phyloP scores from a whole-genome alignment of 2,888 invertebrate genomes.

The Baccha elongata region DNA sequence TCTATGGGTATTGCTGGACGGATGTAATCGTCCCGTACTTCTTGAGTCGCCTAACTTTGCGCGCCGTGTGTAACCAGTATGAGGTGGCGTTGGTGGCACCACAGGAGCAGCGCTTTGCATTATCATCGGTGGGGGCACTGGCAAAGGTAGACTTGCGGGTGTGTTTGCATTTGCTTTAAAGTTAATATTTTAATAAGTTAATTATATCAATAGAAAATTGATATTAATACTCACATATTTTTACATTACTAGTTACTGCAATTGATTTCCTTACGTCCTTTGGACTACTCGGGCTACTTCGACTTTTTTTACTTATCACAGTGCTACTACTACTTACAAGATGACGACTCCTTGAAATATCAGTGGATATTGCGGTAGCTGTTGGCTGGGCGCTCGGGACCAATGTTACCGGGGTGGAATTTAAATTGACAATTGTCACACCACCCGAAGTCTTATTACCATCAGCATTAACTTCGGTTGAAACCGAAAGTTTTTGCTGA shows the following conservation, averaged over 20 bases:
- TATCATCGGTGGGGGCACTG: constrained; percentile 14
- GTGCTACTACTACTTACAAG: constrained; percentile 63
- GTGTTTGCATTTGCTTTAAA: constrained; percentile 75
- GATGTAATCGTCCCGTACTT: constrained; percentile 89
- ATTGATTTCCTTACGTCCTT: constrained; percentile 74
- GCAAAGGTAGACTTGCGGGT: constrained; percentile 64
- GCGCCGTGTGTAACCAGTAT: constrained; percentile 84
- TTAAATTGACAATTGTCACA: constrained; percentile 91
- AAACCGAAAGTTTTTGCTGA: constrained; percentile 78
- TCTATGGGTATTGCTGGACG: constrained; percentile 88
- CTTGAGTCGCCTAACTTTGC: constrained; percentile 89
- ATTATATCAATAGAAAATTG: background rate
- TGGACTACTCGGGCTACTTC: constrained; percentile 78
- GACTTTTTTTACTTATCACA: constrained; percentile 76
- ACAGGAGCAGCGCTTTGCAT: constrained; percentile 31
- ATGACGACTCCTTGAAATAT: constrained; percentile 56
- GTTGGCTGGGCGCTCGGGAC: constrained; percentile 59
- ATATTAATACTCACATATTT: constrained; percentile 76
- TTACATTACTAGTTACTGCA: constrained; percentile 75
- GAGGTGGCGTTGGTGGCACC: constrained; percentile 79
- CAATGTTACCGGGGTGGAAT: constrained; percentile 81
- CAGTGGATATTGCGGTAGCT: constrained; percentile 48
- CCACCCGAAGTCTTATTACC: constrained; percentile 89
- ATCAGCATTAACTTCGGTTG: constrained; percentile 80
- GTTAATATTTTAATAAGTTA: background rate